phyloP scores from a whole-genome alignment of 2,797 vertebrate genomes.

The Siniperca undulata region DNA sequence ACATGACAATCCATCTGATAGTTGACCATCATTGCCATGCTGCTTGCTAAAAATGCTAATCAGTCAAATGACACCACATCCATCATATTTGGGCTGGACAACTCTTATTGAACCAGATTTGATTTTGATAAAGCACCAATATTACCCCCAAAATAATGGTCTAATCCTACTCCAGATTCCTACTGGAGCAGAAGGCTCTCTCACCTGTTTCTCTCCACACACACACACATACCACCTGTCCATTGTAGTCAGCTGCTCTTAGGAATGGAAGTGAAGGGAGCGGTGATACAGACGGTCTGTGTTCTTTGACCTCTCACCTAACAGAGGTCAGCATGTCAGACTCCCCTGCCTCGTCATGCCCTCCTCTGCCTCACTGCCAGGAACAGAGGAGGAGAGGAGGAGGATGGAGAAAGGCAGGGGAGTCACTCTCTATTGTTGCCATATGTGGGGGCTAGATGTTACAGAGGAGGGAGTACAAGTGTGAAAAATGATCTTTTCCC shows the following conservation, averaged over 20 bases:
- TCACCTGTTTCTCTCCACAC: background rate
- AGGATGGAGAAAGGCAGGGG: slow-evolving; percentile 25
- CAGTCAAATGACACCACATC: background rate
- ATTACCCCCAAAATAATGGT: background rate
- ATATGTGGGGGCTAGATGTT: slow-evolving; percentile 49
- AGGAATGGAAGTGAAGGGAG: background rate
- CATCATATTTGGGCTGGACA: background rate
- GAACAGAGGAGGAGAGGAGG: slow-evolving; percentile 31
- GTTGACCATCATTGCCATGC: no score
- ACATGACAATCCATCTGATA: background rate
- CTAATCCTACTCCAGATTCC: no score
- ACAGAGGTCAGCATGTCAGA: slow-evolving; percentile 25
- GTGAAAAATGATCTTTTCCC: slow-evolving; percentile 51
- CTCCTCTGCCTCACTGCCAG: slow-evolving; percentile 37
- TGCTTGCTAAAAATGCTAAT: background rate
- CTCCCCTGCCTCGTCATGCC: background rate
- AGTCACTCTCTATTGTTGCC: slow-evolving; percentile 62
- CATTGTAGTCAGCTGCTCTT: background rate
- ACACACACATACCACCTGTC: background rate
- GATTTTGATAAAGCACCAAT: background rate
- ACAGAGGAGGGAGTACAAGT: slow-evolving; percentile 10
- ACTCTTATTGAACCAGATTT: background rate
- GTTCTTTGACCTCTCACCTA: slow-evolving; percentile 19
- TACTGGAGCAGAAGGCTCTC: background rate
- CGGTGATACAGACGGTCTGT: slow-evolving; percentile 4